Base-by-base conservation (phyloP, 2,888 invertebrate genomes). In the Callyntrura sp. region DNA sequence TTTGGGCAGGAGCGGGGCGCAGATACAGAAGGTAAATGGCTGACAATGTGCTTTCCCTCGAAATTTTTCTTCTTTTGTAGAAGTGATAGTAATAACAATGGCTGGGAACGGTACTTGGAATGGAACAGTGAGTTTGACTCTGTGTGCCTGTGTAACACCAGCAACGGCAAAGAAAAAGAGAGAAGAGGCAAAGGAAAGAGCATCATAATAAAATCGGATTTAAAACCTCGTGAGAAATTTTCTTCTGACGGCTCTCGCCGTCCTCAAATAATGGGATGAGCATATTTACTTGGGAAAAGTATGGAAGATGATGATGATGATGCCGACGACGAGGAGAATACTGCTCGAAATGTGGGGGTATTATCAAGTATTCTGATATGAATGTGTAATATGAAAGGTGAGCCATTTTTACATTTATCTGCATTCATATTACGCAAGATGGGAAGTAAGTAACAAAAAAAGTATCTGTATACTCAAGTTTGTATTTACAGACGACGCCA, bases 141-240 rank as follows among this genome's bases (percentile, higher is more conserved):
- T 57, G 6, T 17, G 17, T 57, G 6, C 35, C 2, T 35, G 35
- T 35, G 2, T 4, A 2, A 35, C 35, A 6, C 3, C 35, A 35
- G 35, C 6, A 35, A 35, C 6, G 6, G 35, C n/a, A n/a, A 28
- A 28, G 65, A 12, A 28, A 28, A 0, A 76, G 48, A 76, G 76
- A 78, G 11, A 28, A 28, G 0, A 76, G 48, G 51, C 51, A 78
- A 55, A 3, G 55, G 14, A 83, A 51, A 73, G 17, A 57, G 70
- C 73, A 90, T 85, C 79, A 90, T 85, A 70, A 85, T 90, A 85
- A 85, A 90, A 82, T 85, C 90, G 85, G 90, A 90, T 90, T 90
- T 90, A 90, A 90, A 90, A 81, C 73, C 90, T 85, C 85, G 90
- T 90, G 90, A 90, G 90, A 90, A 90, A 68, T 57, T 89, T 76